Conservation (phyloP, 2,797 vertebrate species). For the Aythya fuligula region DNA sequence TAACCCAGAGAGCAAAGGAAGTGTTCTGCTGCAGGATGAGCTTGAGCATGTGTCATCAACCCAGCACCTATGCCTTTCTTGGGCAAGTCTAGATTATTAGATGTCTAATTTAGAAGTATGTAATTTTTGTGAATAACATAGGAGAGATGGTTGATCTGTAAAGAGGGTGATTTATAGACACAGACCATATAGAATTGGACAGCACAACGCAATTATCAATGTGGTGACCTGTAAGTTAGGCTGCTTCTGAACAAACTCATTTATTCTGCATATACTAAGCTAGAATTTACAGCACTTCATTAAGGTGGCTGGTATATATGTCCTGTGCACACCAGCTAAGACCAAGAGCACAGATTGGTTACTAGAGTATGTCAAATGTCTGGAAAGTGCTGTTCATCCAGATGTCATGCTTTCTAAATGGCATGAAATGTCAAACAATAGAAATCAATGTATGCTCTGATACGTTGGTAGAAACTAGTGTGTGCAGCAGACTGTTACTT, state of each 20-base stretch:
- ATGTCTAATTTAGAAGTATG: not conserved
- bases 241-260: not conserved
- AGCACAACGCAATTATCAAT: not conserved
- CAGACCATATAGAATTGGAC: not conserved
- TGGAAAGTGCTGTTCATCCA: not conserved
- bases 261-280: not conserved
- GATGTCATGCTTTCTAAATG: not conserved
- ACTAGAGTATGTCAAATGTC: not conserved
- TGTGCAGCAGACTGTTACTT: not conserved
- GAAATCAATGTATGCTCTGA: not conserved
- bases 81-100: not conserved
- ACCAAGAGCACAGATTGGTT: slow-evolving; percentile 8
- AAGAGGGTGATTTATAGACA: not conserved
- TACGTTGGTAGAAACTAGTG: not conserved
- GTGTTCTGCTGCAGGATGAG: not conserved
- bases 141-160: not conserved
- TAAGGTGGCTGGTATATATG: not conserved
- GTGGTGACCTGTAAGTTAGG: not conserved
- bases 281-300: slow-evolving; percentile 27
- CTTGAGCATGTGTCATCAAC: not conserved
- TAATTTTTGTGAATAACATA: not conserved
- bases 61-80: not conserved
- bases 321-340: not conserved
- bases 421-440: not conserved
- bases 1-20: not conserved